Conservation (phyloP, 92 coral and sea anemone species). For the Parazoanthus darwini region DNA sequence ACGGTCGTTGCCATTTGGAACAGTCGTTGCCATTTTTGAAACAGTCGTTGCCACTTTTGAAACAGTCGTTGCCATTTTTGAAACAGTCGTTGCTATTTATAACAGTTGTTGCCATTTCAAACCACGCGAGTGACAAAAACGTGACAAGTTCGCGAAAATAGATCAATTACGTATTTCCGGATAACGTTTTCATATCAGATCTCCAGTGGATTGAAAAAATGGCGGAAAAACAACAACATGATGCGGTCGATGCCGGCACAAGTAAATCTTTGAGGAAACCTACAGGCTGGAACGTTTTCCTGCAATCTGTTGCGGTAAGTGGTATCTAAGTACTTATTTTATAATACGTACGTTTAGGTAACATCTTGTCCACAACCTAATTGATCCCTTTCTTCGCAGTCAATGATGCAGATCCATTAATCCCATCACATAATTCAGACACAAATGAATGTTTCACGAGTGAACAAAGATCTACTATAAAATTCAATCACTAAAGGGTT, state of each 20-base stretch:
- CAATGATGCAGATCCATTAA: slow-evolving; percentile 19
- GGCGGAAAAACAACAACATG: no score
- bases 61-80: no score
- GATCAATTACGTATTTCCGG: no score
- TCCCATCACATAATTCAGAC: not conserved
- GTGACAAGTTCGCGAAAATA: no score
- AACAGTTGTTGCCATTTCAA: no score
- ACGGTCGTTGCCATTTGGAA: no score
- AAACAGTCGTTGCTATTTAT: no score
- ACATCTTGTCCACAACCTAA: slow-evolving; percentile 2
- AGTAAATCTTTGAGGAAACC: slow-evolving; percentile 9
- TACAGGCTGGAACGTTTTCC: slow-evolving; percentile 26
- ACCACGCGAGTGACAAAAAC: no score
- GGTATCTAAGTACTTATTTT: slow-evolving; percentile 4
- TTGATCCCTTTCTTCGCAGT: slow-evolving; percentile 27
- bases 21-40: no score
- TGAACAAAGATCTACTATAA: slow-evolving; percentile 30
- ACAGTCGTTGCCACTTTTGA: no score
- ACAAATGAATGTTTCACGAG: not conserved
- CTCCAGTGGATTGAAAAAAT: no score
- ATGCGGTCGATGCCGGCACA: slow-evolving; percentile 4
- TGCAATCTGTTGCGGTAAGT: slow-evolving; percentile 34
- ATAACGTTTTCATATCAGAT: no score
- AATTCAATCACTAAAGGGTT: slow-evolving; percentile 24
- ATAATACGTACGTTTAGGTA: not conserved